Conservation (phyloP, 2,888 invertebrate genomes). For the Gonocerus acuteangulatus region DNA sequence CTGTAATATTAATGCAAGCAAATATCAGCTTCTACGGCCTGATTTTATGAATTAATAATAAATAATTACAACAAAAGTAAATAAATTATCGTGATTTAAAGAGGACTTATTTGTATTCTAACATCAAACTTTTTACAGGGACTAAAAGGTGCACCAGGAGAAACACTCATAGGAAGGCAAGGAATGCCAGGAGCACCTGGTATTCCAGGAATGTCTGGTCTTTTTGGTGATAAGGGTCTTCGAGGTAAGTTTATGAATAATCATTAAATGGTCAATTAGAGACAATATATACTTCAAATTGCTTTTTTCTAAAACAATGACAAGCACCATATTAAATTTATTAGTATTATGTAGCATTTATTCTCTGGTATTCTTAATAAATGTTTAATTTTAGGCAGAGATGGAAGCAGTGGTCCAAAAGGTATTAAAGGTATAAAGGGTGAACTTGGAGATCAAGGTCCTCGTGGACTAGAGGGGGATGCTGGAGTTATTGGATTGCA, state of each 20-base stretch:
- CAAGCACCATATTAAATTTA: no score
- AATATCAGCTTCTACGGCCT: no score
- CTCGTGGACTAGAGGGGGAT: conserved; percentile 8
- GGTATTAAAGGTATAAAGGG: conserved; percentile 11
- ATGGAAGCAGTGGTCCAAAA: conserved; percentile 2
- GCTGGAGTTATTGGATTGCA: conserved; percentile 4
- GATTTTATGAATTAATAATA: no score
- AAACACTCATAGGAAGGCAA: conserved; percentile 64
- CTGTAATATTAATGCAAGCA: no score
- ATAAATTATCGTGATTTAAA: no score
- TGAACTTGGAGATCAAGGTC: conserved; percentile 11
- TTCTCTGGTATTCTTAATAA: background rate
- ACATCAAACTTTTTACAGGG: no score
- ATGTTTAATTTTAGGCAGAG: conserved; percentile 9
- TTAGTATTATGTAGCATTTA: background rate
- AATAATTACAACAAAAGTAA: no score
- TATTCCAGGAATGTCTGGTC: conserved; percentile 48
- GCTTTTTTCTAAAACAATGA: no score
- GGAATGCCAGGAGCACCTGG: conserved; percentile 48
- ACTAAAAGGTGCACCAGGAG: conserved; percentile 54
- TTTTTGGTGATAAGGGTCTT: conserved; percentile 53
- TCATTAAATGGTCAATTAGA: no score
- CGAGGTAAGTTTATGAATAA: conserved; percentile 43
- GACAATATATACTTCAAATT: no score
- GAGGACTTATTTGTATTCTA: no score